phyloP scores from a whole-genome alignment of 2,888 invertebrate genomes.

The Bugulina stolonifera region DNA sequence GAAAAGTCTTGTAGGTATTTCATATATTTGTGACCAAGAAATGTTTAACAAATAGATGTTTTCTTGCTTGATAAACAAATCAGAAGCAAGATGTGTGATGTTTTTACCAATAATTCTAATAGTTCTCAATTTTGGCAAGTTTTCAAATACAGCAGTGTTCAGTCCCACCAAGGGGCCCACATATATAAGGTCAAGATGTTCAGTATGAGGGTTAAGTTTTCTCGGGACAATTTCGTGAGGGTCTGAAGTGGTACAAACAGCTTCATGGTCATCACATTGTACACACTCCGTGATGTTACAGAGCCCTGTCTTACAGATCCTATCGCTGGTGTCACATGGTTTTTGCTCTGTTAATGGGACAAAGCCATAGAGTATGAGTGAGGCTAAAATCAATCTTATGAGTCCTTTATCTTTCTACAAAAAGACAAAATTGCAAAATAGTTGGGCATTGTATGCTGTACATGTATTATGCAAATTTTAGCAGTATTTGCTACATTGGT shows the following conservation, averaged over 20 bases:
- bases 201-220: neutral
- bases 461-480: no score
- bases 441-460: no score
- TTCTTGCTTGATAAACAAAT: neutral
- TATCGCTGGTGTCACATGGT: neutral
- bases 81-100: neutral
- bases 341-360: no score
- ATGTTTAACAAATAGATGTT: neutral
- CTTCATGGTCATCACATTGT: neutral
- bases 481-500: no score
- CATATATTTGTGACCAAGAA: neutral
- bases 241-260: neutral
- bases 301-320: neutral
- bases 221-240: neutral
- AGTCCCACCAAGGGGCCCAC: neutral
- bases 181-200: neutral
- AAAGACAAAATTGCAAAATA: no score
- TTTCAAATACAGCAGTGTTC: neutral
- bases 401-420: no score
- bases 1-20: neutral
- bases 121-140: neutral
- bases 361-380: no score
- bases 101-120: neutral
- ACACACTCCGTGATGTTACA: neutral
- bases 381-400: no score